phyloP scores from a whole-genome alignment of 2,113 vertebrate species.

The Chloebia gouldiae region DNA sequence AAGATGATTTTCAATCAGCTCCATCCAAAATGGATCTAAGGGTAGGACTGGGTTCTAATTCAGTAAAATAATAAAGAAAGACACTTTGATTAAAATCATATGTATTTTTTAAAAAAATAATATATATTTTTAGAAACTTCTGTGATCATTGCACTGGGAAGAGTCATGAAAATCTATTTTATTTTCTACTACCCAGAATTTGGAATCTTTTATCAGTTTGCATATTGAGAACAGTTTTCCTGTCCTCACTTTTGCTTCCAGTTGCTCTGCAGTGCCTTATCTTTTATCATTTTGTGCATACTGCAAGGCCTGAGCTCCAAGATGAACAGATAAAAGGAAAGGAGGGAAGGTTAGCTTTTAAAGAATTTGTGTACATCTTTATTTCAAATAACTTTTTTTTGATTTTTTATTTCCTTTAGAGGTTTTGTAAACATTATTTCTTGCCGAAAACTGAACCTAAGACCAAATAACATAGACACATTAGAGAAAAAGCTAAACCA shows the following conservation, averaged over 20 bases:
- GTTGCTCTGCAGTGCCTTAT: neutral
- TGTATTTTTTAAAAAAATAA: rapidly evolving
- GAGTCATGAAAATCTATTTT: neutral
- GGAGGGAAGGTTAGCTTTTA: neutral
- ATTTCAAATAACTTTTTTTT: neutral
- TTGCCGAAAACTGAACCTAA: neutral
- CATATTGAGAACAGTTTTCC: neutral
- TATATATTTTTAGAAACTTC: neutral
- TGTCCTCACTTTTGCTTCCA: neutral
- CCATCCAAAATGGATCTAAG: neutral
- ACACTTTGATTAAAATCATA: neutral
- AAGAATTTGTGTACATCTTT: neutral
- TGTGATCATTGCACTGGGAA: neutral
- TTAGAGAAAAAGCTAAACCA: neutral
- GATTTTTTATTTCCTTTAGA: neutral
- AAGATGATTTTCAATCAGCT: neutral
- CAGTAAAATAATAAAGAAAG: neutral
- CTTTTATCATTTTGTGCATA: neutral
- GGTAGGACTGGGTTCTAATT: neutral
- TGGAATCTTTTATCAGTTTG: constrained; percentile 1
- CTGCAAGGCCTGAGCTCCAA: neutral
- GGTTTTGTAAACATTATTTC: neutral
- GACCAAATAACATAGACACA: neutral
- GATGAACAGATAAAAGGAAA: neutral
- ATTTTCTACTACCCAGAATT: neutral